These are phyloP conservation scores for Perognathus longimembris DNA, from an alignment of 2,113 vertebrate species.

Conservation along the genomic window DNA sequence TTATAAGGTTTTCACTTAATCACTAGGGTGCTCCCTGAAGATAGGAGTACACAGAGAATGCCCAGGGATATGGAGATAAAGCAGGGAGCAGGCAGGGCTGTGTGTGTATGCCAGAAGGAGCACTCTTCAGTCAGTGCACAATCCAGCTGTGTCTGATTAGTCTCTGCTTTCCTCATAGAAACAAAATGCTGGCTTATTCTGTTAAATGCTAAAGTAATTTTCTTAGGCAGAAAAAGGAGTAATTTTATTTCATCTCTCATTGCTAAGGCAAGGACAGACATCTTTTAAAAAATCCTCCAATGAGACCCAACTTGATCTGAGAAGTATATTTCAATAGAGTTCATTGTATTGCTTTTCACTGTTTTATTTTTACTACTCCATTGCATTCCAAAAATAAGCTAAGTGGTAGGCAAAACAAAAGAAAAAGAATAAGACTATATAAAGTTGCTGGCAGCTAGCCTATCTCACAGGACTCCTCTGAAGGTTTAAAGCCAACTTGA, in stretches of 20 bases:
- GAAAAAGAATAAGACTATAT: conserved; percentile 8
- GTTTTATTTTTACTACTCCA: conserved; percentile 43
- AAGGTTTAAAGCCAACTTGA: conserved; percentile 7
- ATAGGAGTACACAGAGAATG: background rate
- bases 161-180: background rate
- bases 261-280: background rate
- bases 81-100: no score
- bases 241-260: conserved; percentile 32
- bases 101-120: background rate
- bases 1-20: background rate
- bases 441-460: conserved; percentile 23
- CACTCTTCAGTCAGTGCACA: background rate
- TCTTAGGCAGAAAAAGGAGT: conserved; percentile 37
- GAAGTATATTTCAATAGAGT: background rate
- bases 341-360: background rate
- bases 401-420: conserved; percentile 42
- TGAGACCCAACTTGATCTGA: background rate
- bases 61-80: background rate
- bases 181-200: background rate
- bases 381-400: conserved; percentile 56
- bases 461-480: background rate
- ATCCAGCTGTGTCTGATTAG: background rate
- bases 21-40: background rate
- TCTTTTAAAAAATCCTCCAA: background rate
- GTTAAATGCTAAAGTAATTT: background rate